Evolutionary conservation across 2,888 invertebrate genomes (phyloP), one percentile per base, ranked within the genome.

Genomic region (Mesoligia furuncula): DNA sequence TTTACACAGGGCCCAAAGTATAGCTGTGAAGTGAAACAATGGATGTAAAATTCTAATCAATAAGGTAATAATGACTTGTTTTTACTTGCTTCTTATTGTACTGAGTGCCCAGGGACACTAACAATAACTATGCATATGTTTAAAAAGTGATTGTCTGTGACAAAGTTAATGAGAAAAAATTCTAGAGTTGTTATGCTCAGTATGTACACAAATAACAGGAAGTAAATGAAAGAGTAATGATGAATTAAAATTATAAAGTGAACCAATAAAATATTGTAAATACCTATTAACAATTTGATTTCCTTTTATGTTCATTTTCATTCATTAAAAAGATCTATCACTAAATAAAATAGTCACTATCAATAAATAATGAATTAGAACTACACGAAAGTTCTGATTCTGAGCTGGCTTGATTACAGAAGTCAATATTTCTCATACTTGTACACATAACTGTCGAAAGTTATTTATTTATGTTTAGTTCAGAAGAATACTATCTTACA

Each of bases 31-130:
- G 81, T 87, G 84, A 83, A 88, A 92, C 90, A 90, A 93, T 92
- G 93, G 92, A 91, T 90, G 85, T 88, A 83, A 83, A 79, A 83
- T 89, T 86, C 82, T 90, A 89, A 89, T 87, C 86, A 85, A 77
- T 89, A 90, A 91, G 92, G 92, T 92, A 87, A 87, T 86, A 80
- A 80, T 74, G 65, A 48, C 81, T 73, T 81, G 77, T 81, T 80
- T 81, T 83, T 83, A 77, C 31, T 73, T 51, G 45, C 27, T 79
- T 77, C 57, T 75, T 62, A 77, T 73, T 86, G 75, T 74, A 48
- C 73, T 74, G 15, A 39, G 59, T 71, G 65, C 31, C 27, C 45
- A 85, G 72, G 83, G 69, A 64, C 75, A 85, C 39, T 75, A n/a
- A 73, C 70, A 75, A 71, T 71, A 73, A 42, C 42, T 65, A 77